A percentile compares a stretch with the other conserved stretches of the same genome.
phyloP scores from a whole-genome alignment of 2,797 vertebrate species.

The Acanthurus leucopareius region DNA sequence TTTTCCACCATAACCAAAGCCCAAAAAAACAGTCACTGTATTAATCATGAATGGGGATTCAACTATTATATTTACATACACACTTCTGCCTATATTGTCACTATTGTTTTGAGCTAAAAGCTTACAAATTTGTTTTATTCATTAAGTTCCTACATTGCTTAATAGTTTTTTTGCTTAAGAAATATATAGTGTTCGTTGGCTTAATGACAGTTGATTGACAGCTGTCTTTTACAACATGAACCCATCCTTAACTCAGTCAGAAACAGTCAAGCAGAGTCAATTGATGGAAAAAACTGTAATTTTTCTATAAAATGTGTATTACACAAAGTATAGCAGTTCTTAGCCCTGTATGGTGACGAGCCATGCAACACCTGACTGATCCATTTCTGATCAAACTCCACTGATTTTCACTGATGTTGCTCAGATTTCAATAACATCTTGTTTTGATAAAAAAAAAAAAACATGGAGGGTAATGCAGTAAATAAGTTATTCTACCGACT shows the following conservation, averaged over 20 bases:
- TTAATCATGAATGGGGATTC: too few species aligned
- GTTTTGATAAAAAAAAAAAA: background rate
- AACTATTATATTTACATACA: too few species aligned
- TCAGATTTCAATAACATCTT: background rate
- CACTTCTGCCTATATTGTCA: too few species aligned
- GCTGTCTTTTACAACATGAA: background rate
- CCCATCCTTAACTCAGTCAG: background rate
- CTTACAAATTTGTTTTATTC: too few species aligned
- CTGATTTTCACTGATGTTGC: background rate
- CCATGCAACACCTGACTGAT: background rate
- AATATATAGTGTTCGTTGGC: too few species aligned
- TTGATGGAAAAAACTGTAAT: too few species aligned
- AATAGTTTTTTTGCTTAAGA: too few species aligned
- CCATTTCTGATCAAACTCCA: background rate
- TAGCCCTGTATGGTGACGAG: background rate
- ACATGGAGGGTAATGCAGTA: background rate
- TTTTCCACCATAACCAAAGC: background rate
- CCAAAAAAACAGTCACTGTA: background rate
- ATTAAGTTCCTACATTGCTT: too few species aligned
- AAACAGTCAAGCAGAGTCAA: background rate
- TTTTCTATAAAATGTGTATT: background rate
- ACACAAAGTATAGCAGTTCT: background rate
- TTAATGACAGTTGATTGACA: background rate
- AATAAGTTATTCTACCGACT: background rate
- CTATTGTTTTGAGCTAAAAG: too few species aligned